Base-by-base conservation (phyloP, 1,140 invertebrate species). In the Bombus consobrinus region DNA sequence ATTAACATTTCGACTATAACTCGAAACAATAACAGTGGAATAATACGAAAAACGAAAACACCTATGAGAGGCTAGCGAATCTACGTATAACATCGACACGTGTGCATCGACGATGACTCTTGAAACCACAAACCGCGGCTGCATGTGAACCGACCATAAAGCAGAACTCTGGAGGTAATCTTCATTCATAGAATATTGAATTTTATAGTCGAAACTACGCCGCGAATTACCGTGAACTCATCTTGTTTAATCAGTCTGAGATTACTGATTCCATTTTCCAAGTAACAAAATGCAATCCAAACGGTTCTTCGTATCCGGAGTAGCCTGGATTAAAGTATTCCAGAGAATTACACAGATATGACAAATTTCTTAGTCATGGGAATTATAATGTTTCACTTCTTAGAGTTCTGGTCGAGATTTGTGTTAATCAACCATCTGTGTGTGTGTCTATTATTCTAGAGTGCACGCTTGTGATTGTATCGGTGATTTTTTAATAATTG, bases 101-200 rank as follows among this genome's bases (percentile, higher is more conserved):
- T 47, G 37, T 37, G 71, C 69, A 32, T 62, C 39, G 53, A 47
- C 25, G 57, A 59, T 59, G 53, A 43, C 66, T 39, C n/a, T 62
- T 22, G 47, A 72, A 72, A 41, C 47, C 68, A 32, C 47, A n/a
- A 72, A 81, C 71, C 47, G 8, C 47, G 28, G 53, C 8, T 15
- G 53, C 47, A 43, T 62, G 53, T 5, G n/a, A 81, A 34, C 28
- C n/a, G 12, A 6, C 53, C 69, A 43, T 81, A 37, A 81, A 74
- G 41, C 73, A 66, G 28, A 39, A 80, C 78, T 69, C 41, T 34
- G 22, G n/a, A 53, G 62, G 73, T 66, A 68, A 77, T 83, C 39
- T 77, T 68, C 73, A 76, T 83, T 83, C 59, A 53, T 68, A 77
- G 43, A 68, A 68, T 68, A 83, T 53, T 76, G 43, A 62, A 82